Evolutionary conservation across 2,797 vertebrate species (phyloP).

Genomic region (Onychomys torridus): DNA sequence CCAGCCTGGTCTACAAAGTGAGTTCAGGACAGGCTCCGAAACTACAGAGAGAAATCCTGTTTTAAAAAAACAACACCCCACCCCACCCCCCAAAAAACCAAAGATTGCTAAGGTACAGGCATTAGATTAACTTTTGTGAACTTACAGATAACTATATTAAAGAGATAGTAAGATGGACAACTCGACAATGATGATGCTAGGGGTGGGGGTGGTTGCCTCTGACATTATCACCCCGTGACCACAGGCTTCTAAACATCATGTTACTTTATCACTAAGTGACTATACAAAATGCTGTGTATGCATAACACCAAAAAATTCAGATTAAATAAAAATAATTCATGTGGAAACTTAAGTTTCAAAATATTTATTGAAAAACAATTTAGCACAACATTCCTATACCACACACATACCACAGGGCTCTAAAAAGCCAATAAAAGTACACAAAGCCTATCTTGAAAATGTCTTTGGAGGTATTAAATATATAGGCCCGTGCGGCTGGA

Average conservation of each 20-base stretch:
- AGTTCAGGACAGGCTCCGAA: not conserved
- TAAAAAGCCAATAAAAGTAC: slow-evolving; percentile 71
- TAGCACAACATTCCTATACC: slow-evolving; percentile 70
- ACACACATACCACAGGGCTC: slow-evolving; percentile 79
- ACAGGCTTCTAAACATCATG: slow-evolving; percentile 17
- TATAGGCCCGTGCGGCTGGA: slow-evolving; percentile 65
- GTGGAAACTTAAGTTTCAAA: slow-evolving; percentile 80
- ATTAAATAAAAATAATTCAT: slow-evolving; percentile 75
- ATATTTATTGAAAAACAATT: slow-evolving; percentile 83
- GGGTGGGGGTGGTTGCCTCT: not conserved
- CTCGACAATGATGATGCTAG: not conserved
- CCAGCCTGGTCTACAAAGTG: not conserved
- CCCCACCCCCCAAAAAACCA: not conserved
- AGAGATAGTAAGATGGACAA: slow-evolving; percentile 14
- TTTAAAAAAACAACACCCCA: not conserved
- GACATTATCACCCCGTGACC: slow-evolving; percentile 29
- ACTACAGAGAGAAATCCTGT: not conserved
- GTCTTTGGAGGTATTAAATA: slow-evolving; percentile 80
- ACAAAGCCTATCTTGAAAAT: slow-evolving; percentile 77
- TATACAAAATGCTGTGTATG: slow-evolving; percentile 69
- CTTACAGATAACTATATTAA: slow-evolving; percentile 50
- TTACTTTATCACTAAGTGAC: slow-evolving; percentile 60
- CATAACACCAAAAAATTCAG: slow-evolving; percentile 54
- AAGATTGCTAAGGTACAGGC: slow-evolving; percentile 9
- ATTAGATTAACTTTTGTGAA: slow-evolving; percentile 21